Conservation (phyloP, 2,113 vertebrate species). For the Aegotheles bennettii region DNA sequence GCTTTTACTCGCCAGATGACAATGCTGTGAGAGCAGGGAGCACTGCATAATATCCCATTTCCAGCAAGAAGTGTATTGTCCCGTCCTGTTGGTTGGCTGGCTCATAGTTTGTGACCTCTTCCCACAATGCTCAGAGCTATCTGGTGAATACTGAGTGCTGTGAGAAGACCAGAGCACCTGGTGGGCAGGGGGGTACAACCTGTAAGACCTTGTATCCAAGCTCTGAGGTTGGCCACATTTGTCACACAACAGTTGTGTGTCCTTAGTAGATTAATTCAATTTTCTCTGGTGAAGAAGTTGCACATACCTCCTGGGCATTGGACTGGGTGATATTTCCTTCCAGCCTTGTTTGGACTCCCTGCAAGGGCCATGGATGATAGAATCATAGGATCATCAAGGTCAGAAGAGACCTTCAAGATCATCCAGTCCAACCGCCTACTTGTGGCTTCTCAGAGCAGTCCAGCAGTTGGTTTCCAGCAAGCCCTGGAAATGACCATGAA, state of each 20-base stretch:
- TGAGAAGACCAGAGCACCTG: neutral
- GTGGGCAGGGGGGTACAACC: neutral
- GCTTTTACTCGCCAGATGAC: neutral
- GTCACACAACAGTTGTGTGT: neutral
- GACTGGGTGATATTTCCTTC: neutral
- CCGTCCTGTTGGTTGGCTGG: neutral
- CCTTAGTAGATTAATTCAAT: rapidly evolving
- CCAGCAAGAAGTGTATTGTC: neutral
- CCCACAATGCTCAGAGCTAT: neutral
- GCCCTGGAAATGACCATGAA: neutral
- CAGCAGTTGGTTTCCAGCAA: neutral
- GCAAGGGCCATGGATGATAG: rapidly evolving
- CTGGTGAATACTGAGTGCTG: neutral
- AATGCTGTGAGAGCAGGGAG: neutral
- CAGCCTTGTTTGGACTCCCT: neutral
- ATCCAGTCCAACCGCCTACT: too few species aligned
- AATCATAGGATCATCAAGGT: too few species aligned
- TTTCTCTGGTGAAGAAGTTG: neutral
- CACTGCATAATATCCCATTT: neutral
- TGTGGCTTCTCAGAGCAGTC: neutral
- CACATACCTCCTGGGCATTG: neutral
- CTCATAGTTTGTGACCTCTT: neutral
- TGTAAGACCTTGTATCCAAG: neutral
- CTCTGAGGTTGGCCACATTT: neutral
- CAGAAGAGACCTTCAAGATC: too few species aligned